A percentile compares a stretch with the other conserved stretches of the same genome.
Evolutionary conservation across 64 coral and sea anemone genomes (phyloP).

Genomic region (Orbicella faveolata): DNA sequence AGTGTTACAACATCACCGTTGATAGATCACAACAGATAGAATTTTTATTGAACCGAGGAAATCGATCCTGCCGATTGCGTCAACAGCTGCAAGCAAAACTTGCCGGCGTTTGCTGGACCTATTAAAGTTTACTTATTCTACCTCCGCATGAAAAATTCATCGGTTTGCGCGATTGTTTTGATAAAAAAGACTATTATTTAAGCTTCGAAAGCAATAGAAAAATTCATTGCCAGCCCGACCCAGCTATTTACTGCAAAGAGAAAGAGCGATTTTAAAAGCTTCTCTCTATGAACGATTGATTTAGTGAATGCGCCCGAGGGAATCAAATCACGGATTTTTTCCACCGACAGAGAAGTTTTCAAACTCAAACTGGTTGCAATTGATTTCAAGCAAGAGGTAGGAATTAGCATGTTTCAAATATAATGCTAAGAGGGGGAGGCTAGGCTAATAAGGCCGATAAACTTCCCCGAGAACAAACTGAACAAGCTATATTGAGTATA

Average conservation of each 20-base stretch:
- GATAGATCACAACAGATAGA: not conserved
- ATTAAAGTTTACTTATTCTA: constrained; percentile 18
- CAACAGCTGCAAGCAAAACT: not conserved
- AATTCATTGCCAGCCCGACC: not conserved
- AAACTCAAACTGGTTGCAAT: not conserved
- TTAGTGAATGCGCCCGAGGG: not conserved
- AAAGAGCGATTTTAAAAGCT: too few relatives aligned
- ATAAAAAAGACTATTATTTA: constrained; percentile 33
- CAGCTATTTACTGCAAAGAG: too few relatives aligned
- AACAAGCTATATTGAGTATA: not conserved
- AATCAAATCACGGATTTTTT: not conserved
- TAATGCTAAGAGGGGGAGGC: not conserved
- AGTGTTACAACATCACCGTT: not conserved
- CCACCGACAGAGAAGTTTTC: not conserved
- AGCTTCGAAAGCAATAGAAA: not conserved
- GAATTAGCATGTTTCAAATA: constrained; percentile 18
- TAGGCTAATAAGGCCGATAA: not conserved
- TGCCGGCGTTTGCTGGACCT: not conserved
- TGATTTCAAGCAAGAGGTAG: not conserved
- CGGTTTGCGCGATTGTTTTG: constrained; percentile 23
- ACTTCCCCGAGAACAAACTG: not conserved
- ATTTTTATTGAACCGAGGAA: not conserved
- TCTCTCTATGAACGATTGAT: not conserved
- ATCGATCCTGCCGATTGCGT: not conserved
- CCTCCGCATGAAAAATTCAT: constrained; percentile 26